Base-by-base conservation (phyloP, 2,113 vertebrate genomes). In the Phrynocephalus versicolor region DNA sequence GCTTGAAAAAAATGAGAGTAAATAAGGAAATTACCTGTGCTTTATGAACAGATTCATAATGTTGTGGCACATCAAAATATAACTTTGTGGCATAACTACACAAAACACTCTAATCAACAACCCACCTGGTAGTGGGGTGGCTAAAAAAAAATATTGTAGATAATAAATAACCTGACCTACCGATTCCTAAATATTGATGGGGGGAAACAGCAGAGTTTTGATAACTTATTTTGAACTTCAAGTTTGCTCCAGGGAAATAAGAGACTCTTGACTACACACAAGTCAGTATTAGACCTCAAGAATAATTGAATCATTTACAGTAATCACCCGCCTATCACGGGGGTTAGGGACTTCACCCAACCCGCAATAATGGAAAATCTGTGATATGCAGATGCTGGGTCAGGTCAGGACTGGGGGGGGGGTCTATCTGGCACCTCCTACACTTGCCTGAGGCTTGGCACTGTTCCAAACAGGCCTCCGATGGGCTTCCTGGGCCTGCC, bases 241-340 rank as follows among this genome's bases (percentile, higher is more conserved):
- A 80, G 79, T 55, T 84, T 23, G 57, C 69, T 23, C 21, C 55
- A 64, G 21, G 79, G 33, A 88, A 79, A 0, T 8, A 88, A 88
- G 84, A 77, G 81, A 78, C 76, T 30, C 58, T 58, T 3, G 79
- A 81, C 45, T 51, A 27, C 39, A 73, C 12, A 60, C 82, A 70
- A 90, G 72, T 41, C 58, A 86, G 85, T 58, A 82, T 83, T 84
- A 25, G 89, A 79, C 8, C 65, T 69, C 82, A 90, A 78, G 75
- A 77, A 45, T 33, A 83, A 70, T n/a, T n/a, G n/a, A n/a, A n/a
- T n/a, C n/a, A n/a, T n/a, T n/a, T n/a, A n/a, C n/a, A n/a, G n/a
- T n/a, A n/a, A n/a, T n/a, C n/a, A n/a, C n/a, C n/a, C n/a, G n/a
- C n/a, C n/a, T n/a, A n/a, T n/a, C n/a, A n/a, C n/a, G n/a, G n/a